Evolutionary conservation across 1,140 invertebrate species (phyloP), one percentile per base, ranked within the genome.

Genomic region (Orius insidiosus): DNA sequence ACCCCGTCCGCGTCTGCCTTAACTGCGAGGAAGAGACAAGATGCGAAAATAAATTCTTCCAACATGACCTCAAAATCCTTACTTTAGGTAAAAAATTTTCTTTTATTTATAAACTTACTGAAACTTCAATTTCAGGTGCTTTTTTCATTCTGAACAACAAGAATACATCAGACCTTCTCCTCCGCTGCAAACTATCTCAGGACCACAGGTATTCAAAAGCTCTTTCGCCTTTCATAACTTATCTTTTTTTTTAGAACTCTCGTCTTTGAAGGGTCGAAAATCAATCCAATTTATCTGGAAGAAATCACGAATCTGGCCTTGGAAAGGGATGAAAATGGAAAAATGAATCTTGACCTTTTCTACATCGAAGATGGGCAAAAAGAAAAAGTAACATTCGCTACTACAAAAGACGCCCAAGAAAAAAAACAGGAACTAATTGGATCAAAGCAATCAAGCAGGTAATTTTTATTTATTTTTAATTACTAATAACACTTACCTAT

Each of bases 21-120:
- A 42, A 50, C 7, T 72, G 70, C 55, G 47, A 53, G 5, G 53
- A 60, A 10, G 50, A 62, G 8, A 69, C 66, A n/a, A 53, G 54
- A 3, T 60, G 62, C 48, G 70, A 72, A 55, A 67, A 66, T 54
- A 62, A 64, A 37, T 72, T 72, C 52, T 72, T 68, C 57, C 64
- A 69, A 16, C 30, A 38, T n/a, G 35, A 18, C n/a, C 8, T 11
- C 35, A 31, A 35, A 10, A 14, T 32, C 37, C 13, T 39, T n/a
- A n/a, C 30, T 16, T 1, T 36, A 9, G 33, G 30, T 35, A 7
- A 35, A 32, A 47, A 49, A 34, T 41, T 33, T 44, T 33, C 10
- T 48, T 32, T 44, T 32, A 16, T 24, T 41, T 15, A 34, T 34
- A 19, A 16, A 36, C 13, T 33, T 39, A 15, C 13, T 13, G n/a